A percentile compares a stretch with the other conserved stretches of the same genome.
phyloP scores from a whole-genome alignment of 2,113 vertebrate genomes.

The Charadrius vociferus region DNA sequence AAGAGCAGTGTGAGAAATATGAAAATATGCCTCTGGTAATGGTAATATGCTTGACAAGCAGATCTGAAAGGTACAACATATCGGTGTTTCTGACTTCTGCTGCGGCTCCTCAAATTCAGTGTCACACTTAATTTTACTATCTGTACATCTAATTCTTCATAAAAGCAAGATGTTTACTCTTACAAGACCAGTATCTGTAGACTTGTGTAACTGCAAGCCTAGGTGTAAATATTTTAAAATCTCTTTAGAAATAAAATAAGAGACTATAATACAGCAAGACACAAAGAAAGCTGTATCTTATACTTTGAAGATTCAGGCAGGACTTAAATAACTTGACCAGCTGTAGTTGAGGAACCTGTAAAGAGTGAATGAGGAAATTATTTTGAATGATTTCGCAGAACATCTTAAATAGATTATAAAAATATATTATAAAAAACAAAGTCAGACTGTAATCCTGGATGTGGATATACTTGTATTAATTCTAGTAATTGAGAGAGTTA shows the following conservation, averaged over 20 bases:
- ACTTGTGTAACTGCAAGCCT: neutral
- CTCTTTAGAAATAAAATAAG: neutral
- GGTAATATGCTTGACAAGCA: neutral
- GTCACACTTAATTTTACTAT: neutral
- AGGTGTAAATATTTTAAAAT: neutral
- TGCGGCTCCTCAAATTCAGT: neutral
- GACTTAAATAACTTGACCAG: neutral
- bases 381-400: neutral
- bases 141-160: neutral
- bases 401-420: neutral
- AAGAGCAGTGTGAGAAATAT: neutral
- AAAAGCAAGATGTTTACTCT: neutral
- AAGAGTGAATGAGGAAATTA: neutral
- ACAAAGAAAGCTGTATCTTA: neutral
- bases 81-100: neutral
- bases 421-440: too few relatives aligned
- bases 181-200: neutral
- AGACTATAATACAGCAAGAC: neutral
- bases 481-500: neutral
- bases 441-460: neutral
- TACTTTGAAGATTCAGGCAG: neutral
- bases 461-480: neutral
- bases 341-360: neutral
- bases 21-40: neutral
- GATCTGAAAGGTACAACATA: neutral